Conservation (phyloP, 2,113 vertebrate genomes). For the Stercorarius parasiticus region DNA sequence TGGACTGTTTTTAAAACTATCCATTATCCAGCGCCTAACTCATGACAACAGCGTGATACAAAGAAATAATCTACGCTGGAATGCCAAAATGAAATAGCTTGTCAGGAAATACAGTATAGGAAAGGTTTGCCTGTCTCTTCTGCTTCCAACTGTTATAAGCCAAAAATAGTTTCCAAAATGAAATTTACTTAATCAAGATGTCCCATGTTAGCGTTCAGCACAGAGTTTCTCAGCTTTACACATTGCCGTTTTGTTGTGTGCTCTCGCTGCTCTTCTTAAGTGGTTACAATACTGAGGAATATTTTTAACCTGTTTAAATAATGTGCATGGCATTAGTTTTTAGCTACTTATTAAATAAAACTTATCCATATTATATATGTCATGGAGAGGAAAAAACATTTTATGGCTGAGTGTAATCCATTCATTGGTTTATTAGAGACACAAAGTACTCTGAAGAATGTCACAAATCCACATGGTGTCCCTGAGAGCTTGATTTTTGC, state of each 20-base stretch:
- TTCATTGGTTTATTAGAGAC: constrained; percentile 69
- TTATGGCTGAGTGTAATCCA: constrained; percentile 60
- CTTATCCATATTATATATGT: constrained; percentile 7
- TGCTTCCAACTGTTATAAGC: neutral
- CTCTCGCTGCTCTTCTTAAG: neutral
- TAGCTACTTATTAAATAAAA: constrained; percentile 30
- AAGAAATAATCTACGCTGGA: constrained; percentile 31
- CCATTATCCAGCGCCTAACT: constrained; percentile 20
- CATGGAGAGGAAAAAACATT: neutral
- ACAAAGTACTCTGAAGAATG: constrained; percentile 71
- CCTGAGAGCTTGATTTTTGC: constrained; percentile 71
- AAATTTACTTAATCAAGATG: neutral
- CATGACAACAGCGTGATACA: neutral
- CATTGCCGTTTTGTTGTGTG: neutral
- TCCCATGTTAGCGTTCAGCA: neutral
- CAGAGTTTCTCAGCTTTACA: neutral
- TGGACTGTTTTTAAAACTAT: constrained; percentile 29
- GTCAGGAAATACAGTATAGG: constrained; percentile 1
- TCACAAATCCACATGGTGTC: constrained; percentile 72
- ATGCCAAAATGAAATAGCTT: constrained; percentile 29
- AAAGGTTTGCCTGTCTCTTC: neutral
- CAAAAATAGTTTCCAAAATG: neutral
- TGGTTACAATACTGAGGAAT: neutral
- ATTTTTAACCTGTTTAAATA: constrained; percentile 4
- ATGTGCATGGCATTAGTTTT: neutral